Percentiles rank a stretch among this genome's conserved stretches.
Conservation (phyloP, 1,140 invertebrate species). For the Aphaenogaster rudis region DNA sequence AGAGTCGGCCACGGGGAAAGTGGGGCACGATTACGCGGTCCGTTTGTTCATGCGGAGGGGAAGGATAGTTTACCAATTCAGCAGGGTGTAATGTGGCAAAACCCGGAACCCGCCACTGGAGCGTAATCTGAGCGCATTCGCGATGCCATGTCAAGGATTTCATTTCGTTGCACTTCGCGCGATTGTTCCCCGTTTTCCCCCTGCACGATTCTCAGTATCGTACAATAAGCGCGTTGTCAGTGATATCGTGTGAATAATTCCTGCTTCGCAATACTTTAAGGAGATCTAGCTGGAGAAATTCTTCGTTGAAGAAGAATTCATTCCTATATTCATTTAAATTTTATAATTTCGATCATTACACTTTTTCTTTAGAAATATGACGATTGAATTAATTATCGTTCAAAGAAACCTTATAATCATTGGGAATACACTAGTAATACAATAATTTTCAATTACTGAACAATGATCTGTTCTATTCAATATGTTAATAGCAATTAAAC, state of each 20-base stretch:
- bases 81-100: not conserved
- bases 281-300: not conserved
- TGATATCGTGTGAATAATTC: not conserved
- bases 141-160: conserved; percentile 26
- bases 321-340: not conserved
- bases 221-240: not conserved
- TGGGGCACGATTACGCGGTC: conserved; percentile 18
- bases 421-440: not conserved
- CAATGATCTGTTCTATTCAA: not conserved
- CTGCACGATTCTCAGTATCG: not conserved
- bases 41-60: not conserved
- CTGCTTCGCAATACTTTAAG: not conserved
- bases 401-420: not conserved
- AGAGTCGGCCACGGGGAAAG: not conserved
- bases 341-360: not conserved
- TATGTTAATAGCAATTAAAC: not conserved
- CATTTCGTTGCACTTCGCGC: not conserved
- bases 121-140: conserved; percentile 1
- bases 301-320: too few relatives aligned
- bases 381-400: not conserved
- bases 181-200: conserved; percentile 1
- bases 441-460: conserved; percentile 9
- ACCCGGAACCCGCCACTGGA: not conserved
- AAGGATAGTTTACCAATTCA: not conserved
- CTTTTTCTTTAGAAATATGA: not conserved